phyloP scores from a whole-genome alignment of 2,888 invertebrate species.

The Dione juno region DNA sequence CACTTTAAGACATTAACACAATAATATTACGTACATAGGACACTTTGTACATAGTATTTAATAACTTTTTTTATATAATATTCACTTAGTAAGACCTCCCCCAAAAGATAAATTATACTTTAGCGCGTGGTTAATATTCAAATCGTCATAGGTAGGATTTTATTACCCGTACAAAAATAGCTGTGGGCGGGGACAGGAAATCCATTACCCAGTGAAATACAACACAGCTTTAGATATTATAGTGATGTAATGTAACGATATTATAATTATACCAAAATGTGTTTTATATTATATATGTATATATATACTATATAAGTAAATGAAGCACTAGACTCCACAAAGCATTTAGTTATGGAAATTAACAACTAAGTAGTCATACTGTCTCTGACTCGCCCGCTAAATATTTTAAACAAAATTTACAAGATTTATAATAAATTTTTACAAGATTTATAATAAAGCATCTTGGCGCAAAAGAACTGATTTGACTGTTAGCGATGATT shows the following conservation, averaged over 20 bases:
- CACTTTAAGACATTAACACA: neutral
- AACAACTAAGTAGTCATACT: too few relatives aligned
- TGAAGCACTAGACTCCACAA: too few relatives aligned
- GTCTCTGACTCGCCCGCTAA: too few relatives aligned
- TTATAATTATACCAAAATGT: neutral
- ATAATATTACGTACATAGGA: too few relatives aligned
- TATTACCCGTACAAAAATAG: conserved; percentile 53
- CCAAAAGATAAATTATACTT: conserved; percentile 26
- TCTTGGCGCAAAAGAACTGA: too few relatives aligned
- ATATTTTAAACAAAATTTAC: too few relatives aligned
- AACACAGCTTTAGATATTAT: conserved; percentile 45
- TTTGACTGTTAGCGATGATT: too few relatives aligned
- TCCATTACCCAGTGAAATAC: conserved; percentile 62
- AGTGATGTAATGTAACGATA: conserved; percentile 37
- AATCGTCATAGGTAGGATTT: conserved; percentile 32
- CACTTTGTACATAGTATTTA: neutral
- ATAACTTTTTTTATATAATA: conserved; percentile 4
- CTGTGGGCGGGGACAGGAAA: conserved; percentile 63
- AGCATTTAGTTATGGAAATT: too few relatives aligned
- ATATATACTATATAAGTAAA: too few relatives aligned
- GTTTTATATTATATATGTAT: neutral
- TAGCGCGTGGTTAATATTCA: conserved; percentile 28
- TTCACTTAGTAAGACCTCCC: conserved; percentile 24
- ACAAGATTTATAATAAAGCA: too few relatives aligned
- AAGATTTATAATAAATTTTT: too few relatives aligned